Percentiles rank a stretch among this genome's conserved stretches.
These are phyloP conservation scores for Steinernema hermaphroditum DNA, from an alignment of 2,888 invertebrate genomes.

Conservation along the genomic window DNA sequence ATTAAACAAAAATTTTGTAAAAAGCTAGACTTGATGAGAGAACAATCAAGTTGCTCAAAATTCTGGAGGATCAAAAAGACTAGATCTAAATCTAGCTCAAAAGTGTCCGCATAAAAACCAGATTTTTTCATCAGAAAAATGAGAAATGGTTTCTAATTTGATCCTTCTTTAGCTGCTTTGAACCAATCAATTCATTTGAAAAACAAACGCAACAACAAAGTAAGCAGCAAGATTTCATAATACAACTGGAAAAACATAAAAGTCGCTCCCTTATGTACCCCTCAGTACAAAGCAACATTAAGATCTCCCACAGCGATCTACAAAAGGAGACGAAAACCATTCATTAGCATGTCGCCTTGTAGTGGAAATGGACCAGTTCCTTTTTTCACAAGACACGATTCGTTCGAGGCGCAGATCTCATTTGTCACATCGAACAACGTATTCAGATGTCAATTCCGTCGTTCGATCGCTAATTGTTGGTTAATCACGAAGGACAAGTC, in stretches of 20 bases:
- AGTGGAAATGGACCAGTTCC: neutral
- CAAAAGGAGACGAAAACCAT: neutral
- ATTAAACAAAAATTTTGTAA: too few species aligned
- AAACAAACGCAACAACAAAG: neutral
- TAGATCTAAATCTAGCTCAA: too few species aligned
- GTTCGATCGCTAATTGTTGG: slow-evolving; percentile 11
- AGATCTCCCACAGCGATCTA: neutral
- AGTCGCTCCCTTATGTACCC: neutral
- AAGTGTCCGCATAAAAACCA: too few species aligned
- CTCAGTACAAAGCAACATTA: neutral
- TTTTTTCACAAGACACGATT: neutral
- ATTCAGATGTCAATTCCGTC: slow-evolving; percentile 12
- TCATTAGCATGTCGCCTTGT: neutral
- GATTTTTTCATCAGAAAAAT: too few species aligned
- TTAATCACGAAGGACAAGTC: slow-evolving; percentile 13
- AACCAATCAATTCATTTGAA: too few species aligned
- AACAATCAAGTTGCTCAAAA: too few species aligned
- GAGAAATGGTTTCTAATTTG: too few species aligned
- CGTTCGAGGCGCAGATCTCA: neutral
- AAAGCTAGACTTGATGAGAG: too few species aligned
- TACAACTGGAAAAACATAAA: too few species aligned
- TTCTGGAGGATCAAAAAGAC: too few species aligned
- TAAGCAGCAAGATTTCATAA: neutral
- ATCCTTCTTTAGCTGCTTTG: too few species aligned
- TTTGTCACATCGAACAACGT: slow-evolving; percentile 24